These are phyloP conservation scores for Scelioninae gen. 1 DNA, from an alignment of 2,888 invertebrate genomes.

Conservation along the genomic window DNA sequence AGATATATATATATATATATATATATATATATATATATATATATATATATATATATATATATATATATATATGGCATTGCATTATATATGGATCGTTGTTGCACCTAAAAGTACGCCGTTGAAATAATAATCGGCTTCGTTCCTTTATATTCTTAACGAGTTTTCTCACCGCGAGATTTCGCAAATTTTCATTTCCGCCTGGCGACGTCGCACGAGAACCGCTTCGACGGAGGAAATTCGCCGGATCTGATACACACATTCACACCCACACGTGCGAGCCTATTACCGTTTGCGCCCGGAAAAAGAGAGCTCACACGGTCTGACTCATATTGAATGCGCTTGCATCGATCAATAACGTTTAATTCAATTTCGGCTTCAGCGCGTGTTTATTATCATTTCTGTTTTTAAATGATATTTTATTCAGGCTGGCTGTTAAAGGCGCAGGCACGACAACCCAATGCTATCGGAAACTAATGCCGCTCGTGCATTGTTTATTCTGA, in stretches of 20 bases:
- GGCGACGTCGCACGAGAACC: slow-evolving; percentile 53
- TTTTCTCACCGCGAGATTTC: slow-evolving; percentile 62
- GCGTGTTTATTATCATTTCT: slow-evolving; percentile 52
- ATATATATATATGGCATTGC: slow-evolving; percentile 11
- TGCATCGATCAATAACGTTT: slow-evolving; percentile 64
- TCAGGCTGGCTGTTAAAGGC: slow-evolving; percentile 15
- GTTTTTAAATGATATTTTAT: slow-evolving; percentile 50
- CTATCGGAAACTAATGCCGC: slow-evolving; percentile 29
- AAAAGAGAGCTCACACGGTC: slow-evolving; percentile 41
- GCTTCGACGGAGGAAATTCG: slow-evolving; percentile 59
- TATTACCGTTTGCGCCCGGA: slow-evolving; percentile 31
- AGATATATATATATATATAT: slow-evolving; percentile 5
- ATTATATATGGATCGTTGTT: slow-evolving; percentile 65
- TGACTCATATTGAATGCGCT: slow-evolving; percentile 37
- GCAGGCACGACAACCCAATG: slow-evolving; percentile 8
- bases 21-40: slow-evolving; percentile 8
- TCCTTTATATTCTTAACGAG: slow-evolving; percentile 66
- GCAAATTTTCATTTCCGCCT: slow-evolving; percentile 67
- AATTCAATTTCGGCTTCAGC: slow-evolving; percentile 47
- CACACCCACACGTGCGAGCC: slow-evolving; percentile 8
- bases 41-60: slow-evolving; percentile 5
- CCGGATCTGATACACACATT: slow-evolving; percentile 40
- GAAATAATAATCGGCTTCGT: slow-evolving; percentile 62
- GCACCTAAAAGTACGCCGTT: slow-evolving; percentile 56
- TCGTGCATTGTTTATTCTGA: slow-evolving; percentile 1